Base-by-base conservation (phyloP, 2,888 invertebrate genomes). In the Drosophila nigricruria region DNA sequence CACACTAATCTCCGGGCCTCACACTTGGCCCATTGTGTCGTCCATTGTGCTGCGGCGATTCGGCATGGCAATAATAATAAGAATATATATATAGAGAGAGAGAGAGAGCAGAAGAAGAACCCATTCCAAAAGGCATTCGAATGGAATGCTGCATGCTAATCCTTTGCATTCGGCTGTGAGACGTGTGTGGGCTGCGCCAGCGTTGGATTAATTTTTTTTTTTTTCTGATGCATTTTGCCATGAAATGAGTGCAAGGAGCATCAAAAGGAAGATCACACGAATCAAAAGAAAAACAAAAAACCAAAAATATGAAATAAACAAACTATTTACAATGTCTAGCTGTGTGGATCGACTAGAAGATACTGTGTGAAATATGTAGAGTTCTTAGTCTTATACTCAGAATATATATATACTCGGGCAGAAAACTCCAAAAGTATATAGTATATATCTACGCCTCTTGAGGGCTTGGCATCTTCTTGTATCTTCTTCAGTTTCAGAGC, bases 121-220 rank as follows among this genome's bases (percentile, higher is more conserved):
- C 36, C 63, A 30, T 53, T 32, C 40, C 38, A 34, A 53, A 53
- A 36, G 53, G 23, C 23, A 56, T 42, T 42, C 42, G 40, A 45
- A 36, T 38, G 34, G 45, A 58, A 58, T 43, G 61, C 78, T 43
- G 61, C 81, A 88, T 87, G 86, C 88, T 86, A 89, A 89, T 89
- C 86, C 86, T 82, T 85, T 81, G 66, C 66, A 61, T 30, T 49
- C 42, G 69, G 53, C 6, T 12, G 16, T 23, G 38, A 74, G 70
- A 84, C 91, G 91, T 91, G 91, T 91, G 90, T 91, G 91, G 91
- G 90, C 91, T 86, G 77, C 70, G 66, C 73, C 81, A 87, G 70
- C 71, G 79, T 79, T 62, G 82, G 90, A 88, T 88, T 88, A 88
- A 61, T 74, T 53, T 47, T 45, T 73, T 49, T 52, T 10, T 20